These are phyloP conservation scores for Pseudorectes ferrugineus DNA, from an alignment of 2,113 vertebrate genomes.

Conservation along the genomic window DNA sequence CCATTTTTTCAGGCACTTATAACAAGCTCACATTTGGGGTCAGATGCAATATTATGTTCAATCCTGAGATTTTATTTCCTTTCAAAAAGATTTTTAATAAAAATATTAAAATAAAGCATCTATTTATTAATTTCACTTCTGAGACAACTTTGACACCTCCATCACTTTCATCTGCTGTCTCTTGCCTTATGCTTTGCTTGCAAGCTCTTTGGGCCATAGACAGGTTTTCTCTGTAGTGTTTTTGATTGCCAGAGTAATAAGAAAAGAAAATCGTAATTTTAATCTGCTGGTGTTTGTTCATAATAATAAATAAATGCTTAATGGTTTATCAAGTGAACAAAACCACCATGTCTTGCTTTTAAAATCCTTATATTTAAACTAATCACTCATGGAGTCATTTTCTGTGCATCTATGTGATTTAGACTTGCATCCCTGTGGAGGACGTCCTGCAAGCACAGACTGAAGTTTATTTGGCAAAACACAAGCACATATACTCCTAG, in stretches of 20 bases:
- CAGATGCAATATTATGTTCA: background rate
- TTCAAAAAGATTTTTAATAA: background rate
- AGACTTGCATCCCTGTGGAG: background rate
- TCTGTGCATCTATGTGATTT: background rate
- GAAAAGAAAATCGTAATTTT: background rate
- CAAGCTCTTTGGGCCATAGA: background rate
- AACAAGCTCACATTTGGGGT: background rate
- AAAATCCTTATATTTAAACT: background rate
- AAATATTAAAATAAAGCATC: background rate
- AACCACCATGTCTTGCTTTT: background rate
- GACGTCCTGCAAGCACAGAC: background rate
- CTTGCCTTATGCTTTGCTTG: background rate
- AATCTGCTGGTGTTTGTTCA: background rate
- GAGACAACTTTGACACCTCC: background rate
- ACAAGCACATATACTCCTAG: rapidly evolving
- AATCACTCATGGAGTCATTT: background rate
- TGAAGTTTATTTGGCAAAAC: background rate
- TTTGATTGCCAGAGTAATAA: background rate
- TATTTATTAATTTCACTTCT: background rate
- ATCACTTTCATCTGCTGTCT: background rate
- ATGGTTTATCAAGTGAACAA: background rate
- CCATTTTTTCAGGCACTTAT: background rate
- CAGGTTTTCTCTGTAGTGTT: background rate
- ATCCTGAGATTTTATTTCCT: background rate
- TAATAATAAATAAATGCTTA: background rate